Base-by-base conservation (phyloP, 2,113 vertebrate species). In the Seriola rivoliana region DNA sequence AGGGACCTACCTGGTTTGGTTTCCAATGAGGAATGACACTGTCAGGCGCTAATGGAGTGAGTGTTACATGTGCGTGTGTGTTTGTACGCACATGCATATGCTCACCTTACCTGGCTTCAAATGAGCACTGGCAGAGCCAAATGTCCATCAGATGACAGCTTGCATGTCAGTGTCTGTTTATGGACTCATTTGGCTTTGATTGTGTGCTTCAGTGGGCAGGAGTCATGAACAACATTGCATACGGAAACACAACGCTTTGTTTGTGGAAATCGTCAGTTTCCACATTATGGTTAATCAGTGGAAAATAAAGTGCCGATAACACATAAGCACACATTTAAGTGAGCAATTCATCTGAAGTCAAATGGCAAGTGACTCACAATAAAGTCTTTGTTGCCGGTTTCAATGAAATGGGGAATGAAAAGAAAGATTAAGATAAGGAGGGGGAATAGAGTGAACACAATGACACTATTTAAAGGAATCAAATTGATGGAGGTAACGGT, bases 11-110 rank as follows among this genome's bases (percentile, higher is more conserved):
- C 78, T 88, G 78, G 62, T 80, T 78, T 77, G 82, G 75, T 85
- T 91, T 85, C 46, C 71, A 91, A 90, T 87, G 85, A 92, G 84
- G 62, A 86, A 85, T 63, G 74, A 80, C 76, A 66, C 73, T 66
- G 71, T 72, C 74, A 81, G 58, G 32, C 4, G 23, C 62, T 78
- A 79, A 82, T 84, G 62, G 64, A 38, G 13, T 21, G 65, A 12
- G 71, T 60, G 50, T 50, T 59, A 23, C 54, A 71, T 68, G 44
- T 66, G 58, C n/a, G 44, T 42, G 25, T 68, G 29, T 63, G 84
- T 76, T 29, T 48, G 75, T 67, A 54, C 11, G 2, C 13, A 19
- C 29, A 42, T 81, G 69, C 62, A 72, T 69, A 72, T 67, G 52
- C 73, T 85, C 80, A 65, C 50, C 65, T 78, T 62, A 78, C 65